Percentiles rank a stretch among this genome's conserved stretches.
Conservation (phyloP, 2,113 vertebrate genomes). For the Gobio gobio region DNA sequence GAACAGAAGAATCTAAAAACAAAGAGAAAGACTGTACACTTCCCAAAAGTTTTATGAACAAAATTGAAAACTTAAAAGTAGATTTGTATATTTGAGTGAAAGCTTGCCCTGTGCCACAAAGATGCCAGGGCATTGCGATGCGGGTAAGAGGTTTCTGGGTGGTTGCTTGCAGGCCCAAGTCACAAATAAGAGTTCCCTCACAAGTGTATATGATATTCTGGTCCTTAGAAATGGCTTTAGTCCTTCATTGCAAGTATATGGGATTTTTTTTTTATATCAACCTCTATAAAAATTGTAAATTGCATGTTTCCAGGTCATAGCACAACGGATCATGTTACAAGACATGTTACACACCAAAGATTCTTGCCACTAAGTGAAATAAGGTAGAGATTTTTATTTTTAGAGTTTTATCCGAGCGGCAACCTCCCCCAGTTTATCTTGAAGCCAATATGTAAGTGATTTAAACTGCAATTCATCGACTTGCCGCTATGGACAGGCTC, state of each 20-base stretch:
- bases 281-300: background rate
- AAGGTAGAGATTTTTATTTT: background rate
- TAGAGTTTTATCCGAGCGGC: background rate
- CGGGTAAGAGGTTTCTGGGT: background rate
- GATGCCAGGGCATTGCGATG: background rate
- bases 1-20: slow-evolving; percentile 41
- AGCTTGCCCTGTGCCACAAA: background rate
- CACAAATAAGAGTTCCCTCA: background rate
- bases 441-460: too few species aligned
- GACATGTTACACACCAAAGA: background rate
- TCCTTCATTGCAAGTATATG: background rate
- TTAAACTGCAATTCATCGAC: too few species aligned
- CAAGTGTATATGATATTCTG: background rate
- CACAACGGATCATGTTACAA: background rate
- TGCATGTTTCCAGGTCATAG: background rate
- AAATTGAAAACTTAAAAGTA: background rate
- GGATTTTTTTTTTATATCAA: background rate
- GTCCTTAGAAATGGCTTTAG: background rate
- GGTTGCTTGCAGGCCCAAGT: background rate
- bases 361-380: background rate
- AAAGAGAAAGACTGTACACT: background rate
- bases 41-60: background rate
- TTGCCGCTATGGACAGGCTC: too few species aligned
- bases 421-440: too few species aligned
- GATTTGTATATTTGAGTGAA: background rate